Conservation (phyloP, 2,797 vertebrate genomes). For the Sus cebifrons region DNA sequence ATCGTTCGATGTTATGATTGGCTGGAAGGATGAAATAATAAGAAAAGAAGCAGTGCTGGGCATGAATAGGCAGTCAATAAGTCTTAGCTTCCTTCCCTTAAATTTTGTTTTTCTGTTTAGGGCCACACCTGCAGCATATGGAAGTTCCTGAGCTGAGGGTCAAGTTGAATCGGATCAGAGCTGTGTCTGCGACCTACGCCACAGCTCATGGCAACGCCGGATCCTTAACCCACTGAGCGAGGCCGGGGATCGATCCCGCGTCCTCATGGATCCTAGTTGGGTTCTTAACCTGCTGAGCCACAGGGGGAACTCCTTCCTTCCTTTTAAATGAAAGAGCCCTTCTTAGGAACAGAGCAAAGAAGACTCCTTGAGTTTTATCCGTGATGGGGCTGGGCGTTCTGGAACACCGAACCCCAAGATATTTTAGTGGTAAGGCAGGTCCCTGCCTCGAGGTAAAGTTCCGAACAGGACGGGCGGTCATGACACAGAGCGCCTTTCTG, state of each 20-base stretch:
- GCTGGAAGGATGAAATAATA: slow-evolving; percentile 46
- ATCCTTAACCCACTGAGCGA: no score
- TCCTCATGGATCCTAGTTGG: neutral
- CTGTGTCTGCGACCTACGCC: no score
- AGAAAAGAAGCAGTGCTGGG: neutral
- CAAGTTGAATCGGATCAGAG: no score
- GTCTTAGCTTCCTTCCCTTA: slow-evolving; percentile 53
- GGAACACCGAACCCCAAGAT: slow-evolving; percentile 33
- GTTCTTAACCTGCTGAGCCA: neutral
- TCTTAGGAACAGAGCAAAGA: slow-evolving; percentile 42
- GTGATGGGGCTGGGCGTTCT: neutral
- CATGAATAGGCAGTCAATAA: slow-evolving; percentile 2
- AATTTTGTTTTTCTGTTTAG: no score
- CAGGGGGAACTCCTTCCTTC: neutral
- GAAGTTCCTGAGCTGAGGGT: no score
- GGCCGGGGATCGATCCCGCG: no score
- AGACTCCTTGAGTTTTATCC: slow-evolving; percentile 16
- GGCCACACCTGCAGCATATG: no score
- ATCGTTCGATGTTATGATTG: slow-evolving; percentile 40
- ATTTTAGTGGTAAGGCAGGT: neutral
- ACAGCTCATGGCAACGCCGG: no score
- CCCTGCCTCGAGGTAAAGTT: neutral
- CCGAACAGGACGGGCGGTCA: neutral
- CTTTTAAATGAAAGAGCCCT: slow-evolving; percentile 51
- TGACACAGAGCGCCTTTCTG: neutral